Base-by-base conservation (phyloP, 2,888 invertebrate genomes). In the Hololepta plana region DNA sequence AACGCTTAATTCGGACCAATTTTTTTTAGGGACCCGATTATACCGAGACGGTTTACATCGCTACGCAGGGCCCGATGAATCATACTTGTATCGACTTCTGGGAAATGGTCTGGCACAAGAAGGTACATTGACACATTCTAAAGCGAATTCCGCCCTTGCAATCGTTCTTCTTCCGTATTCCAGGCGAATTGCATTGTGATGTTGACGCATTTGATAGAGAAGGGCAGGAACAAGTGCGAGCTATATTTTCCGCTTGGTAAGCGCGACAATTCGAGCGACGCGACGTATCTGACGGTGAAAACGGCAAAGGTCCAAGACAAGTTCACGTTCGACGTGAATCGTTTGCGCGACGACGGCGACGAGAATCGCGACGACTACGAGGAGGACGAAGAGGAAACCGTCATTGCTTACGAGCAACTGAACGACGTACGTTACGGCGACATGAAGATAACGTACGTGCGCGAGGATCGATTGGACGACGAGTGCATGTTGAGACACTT, bases 41-140 rank as follows among this genome's bases (percentile, higher is more conserved):
- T 41, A 76, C 82, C 32, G 74, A 73, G 32, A 75, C 74, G 42
- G 72, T 79, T 23, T 91, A 85, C 54, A 82, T 91, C 31, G 91
- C 88, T 8, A 87, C 90, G 0, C 91, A 91, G 55, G 91, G 90
- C 5, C 91, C 91, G 1, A 64, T 91, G 47, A 65, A 76, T 12
- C 82, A 88, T 51, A 91, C 91, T 0, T 72, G 88, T 27, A 71
- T 67, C 38, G 90, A 91, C 47, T 88, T 90, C 53, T 91, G 90
- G 90, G 63, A 69, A 16, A 85, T 90, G 87, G 68, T 87, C 4
- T 55, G 55, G 55, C 43, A 39, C 15, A 46, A 45, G 12, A 47
- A 53, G 35, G 53, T 53, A 38, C 25, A 11, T n/a, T n/a, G 17
- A 17, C 7, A 7, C n/a, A 17, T 7, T n/a, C 17, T 17, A 17